phyloP scores from a whole-genome alignment of 2,797 vertebrate species.

The Rhynchotus rufescens region DNA sequence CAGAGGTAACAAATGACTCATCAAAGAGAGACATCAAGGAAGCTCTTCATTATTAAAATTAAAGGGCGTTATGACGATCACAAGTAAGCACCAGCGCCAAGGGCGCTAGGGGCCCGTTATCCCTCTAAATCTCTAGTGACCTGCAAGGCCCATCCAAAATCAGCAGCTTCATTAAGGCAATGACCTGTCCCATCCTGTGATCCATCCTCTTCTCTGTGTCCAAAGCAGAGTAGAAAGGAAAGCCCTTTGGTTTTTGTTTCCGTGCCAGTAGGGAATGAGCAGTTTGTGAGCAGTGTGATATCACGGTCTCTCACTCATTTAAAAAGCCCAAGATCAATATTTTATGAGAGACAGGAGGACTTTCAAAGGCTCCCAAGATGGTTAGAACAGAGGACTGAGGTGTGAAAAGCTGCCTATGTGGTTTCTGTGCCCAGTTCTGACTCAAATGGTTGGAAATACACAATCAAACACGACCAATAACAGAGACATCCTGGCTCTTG shows the following conservation, averaged over 20 bases:
- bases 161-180: not conserved
- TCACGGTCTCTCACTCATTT: not conserved
- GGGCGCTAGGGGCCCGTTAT: not conserved
- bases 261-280: not conserved
- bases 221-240: not conserved
- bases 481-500: fast-evolving
- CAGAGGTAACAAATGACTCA: not conserved
- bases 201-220: not conserved
- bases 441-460: not conserved
- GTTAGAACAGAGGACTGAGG: not conserved
- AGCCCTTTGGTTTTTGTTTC: not conserved
- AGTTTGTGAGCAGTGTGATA: not conserved
- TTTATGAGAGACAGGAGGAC: not conserved
- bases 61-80: not conserved
- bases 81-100: not conserved
- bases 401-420: not conserved
- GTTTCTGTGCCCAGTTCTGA: not conserved
- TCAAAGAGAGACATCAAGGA: not conserved
- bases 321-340: not conserved
- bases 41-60: not conserved
- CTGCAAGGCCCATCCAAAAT: not conserved
- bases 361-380: not conserved
- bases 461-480: not conserved
- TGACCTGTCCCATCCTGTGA: not conserved
- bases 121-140: not conserved